Evolutionary conservation across 2,797 vertebrate species (phyloP).

Genomic region (Parotocinclus haroldoi): DNA sequence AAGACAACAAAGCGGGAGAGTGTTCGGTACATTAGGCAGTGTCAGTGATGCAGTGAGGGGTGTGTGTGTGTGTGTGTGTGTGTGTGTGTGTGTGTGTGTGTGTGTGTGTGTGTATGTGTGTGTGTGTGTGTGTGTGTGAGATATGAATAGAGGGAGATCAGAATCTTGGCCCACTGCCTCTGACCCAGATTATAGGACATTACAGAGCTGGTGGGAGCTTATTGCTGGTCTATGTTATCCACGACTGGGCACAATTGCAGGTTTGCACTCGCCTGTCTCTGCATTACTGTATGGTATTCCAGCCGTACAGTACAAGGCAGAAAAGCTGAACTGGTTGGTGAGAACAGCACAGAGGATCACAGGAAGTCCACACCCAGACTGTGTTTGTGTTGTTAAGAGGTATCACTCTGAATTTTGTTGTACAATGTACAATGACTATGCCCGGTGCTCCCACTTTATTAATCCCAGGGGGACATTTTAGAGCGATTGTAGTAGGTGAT

Average conservation of each 20-base stretch:
- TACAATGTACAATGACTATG: too few species aligned
- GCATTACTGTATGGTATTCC: too few species aligned
- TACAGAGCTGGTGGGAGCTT: conserved; percentile 39
- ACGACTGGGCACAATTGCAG: conserved; percentile 11
- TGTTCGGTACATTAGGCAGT: conserved; percentile 4
- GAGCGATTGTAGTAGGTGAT: too few species aligned
- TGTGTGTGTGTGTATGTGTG: conserved; percentile 20
- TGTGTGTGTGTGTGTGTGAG: conserved; percentile 23
- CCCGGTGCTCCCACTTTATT: too few species aligned
- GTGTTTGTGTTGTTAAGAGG: too few species aligned
- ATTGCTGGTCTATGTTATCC: conserved; percentile 27
- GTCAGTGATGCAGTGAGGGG: conserved; percentile 16
- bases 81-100: conserved; percentile 15
- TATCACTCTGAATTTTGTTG: too few species aligned
- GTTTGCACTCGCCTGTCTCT: background rate
- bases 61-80: conserved; percentile 8
- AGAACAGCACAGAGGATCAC: conserved; percentile 2
- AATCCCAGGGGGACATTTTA: too few species aligned
- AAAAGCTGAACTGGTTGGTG: background rate
- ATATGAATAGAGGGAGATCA: conserved; percentile 9
- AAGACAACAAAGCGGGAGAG: background rate
- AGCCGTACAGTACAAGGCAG: background rate
- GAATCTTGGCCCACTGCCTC: conserved; percentile 35
- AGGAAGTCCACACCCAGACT: too few species aligned
- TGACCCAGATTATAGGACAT: conserved; percentile 50